phyloP scores from a whole-genome alignment of 2,888 invertebrate genomes.

The Odontomyia ornata region DNA sequence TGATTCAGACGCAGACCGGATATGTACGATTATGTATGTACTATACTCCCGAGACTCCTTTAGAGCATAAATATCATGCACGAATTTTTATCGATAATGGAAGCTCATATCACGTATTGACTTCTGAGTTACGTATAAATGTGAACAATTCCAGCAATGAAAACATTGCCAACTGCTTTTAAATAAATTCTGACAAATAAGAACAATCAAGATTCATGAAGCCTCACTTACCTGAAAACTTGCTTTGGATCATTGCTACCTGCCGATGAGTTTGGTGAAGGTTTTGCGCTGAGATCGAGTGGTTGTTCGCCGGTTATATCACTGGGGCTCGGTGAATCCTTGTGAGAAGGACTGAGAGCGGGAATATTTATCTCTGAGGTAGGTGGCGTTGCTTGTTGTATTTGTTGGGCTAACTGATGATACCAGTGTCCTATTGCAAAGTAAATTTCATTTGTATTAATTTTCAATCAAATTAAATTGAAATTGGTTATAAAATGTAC shows the following conservation, averaged over 20 bases:
- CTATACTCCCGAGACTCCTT: no score
- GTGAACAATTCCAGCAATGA: no score
- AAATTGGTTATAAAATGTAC: slow-evolving; percentile 51
- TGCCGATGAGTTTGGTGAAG: slow-evolving; percentile 65
- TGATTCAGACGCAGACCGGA: no score
- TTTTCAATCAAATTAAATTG: no score
- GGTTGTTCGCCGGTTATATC: slow-evolving; percentile 73
- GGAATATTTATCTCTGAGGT: slow-evolving; percentile 59
- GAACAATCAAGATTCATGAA: no score
- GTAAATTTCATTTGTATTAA: background rate
- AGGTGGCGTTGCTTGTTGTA: slow-evolving; percentile 63
- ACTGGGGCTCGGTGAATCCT: slow-evolving; percentile 66
- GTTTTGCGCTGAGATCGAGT: slow-evolving; percentile 86
- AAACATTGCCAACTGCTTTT: no score
- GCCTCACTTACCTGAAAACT: slow-evolving; percentile 74
- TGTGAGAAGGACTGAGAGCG: slow-evolving; percentile 62
- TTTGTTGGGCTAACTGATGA: slow-evolving; percentile 56
- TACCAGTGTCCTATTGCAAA: slow-evolving; percentile 49
- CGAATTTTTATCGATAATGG: no score
- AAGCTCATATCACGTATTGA: no score
- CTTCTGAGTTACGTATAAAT: no score
- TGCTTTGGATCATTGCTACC: slow-evolving; percentile 68
- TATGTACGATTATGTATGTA: no score
- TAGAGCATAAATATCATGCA: no score
- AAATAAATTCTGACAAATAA: no score